phyloP scores from a whole-genome alignment of 2,888 invertebrate species.

The Phalangium opilio region DNA sequence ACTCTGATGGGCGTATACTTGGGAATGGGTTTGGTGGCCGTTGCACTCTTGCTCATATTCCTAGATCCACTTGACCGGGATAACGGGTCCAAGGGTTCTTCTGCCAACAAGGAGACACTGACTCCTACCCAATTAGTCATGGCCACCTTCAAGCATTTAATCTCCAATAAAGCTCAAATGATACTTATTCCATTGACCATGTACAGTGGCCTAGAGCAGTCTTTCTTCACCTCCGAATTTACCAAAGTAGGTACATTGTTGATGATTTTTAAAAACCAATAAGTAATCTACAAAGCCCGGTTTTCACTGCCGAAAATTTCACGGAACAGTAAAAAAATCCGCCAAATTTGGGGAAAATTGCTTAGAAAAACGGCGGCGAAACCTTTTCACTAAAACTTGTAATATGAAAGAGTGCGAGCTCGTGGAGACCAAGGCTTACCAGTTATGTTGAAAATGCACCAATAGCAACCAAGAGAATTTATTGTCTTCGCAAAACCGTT shows the following conservation, averaged over 20 bases:
- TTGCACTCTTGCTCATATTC: slow-evolving; percentile 66
- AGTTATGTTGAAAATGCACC: too few relatives aligned
- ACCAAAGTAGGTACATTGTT: slow-evolving; percentile 30
- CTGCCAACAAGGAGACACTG: neutral
- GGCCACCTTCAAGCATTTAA: slow-evolving; percentile 69
- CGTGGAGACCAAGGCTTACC: too few relatives aligned
- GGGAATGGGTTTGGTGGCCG: slow-evolving; percentile 67
- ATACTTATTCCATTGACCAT: slow-evolving; percentile 85
- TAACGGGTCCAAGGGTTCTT: slow-evolving; percentile 23
- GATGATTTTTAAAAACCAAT: too few relatives aligned
- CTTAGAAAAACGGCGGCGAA: too few relatives aligned
- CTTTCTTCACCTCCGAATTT: slow-evolving; percentile 68
- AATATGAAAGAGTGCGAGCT: too few relatives aligned
- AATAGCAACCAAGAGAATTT: too few relatives aligned
- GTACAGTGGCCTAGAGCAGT: slow-evolving; percentile 96
- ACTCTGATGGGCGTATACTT: slow-evolving; percentile 79
- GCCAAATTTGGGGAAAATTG: too few relatives aligned
- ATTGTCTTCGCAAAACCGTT: too few relatives aligned
- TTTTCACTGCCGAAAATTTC: too few relatives aligned
- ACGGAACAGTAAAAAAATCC: too few relatives aligned
- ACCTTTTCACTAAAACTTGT: too few relatives aligned
- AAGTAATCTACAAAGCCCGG: too few relatives aligned
- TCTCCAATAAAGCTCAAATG: slow-evolving; percentile 79
- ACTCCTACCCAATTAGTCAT: slow-evolving; percentile 41
- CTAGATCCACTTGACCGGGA: slow-evolving; percentile 80